phyloP scores from a whole-genome alignment of 1,140 invertebrate genomes.

The Cotesia chilonis region DNA sequence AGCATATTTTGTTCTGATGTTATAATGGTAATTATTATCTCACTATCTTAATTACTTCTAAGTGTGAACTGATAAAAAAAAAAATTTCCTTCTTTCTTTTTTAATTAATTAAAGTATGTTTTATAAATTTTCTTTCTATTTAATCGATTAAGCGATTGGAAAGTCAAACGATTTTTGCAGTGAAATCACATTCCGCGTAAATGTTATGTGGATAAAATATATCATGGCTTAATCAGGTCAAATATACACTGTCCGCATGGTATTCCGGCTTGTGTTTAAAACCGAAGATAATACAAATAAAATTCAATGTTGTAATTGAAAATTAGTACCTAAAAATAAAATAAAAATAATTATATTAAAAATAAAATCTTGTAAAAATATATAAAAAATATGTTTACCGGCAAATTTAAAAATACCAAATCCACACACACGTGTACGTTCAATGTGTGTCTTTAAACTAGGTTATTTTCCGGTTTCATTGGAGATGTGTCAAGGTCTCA shows the following conservation, averaged over 20 bases:
- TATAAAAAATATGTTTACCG: slow-evolving; percentile 5
- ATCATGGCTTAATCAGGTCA: background rate
- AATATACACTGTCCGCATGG: background rate
- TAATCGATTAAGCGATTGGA: too few species aligned
- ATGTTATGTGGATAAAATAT: slow-evolving; percentile 1
- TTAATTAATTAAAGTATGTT: too few species aligned
- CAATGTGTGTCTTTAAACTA: slow-evolving; percentile 22
- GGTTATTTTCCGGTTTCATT: slow-evolving; percentile 23
- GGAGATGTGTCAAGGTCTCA: slow-evolving; percentile 5
- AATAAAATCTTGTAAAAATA: background rate
- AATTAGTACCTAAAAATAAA: background rate
- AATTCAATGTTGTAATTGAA: background rate
- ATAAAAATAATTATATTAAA: background rate
- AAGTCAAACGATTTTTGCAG: background rate
- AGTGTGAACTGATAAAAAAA: too few species aligned
- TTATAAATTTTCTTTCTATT: too few species aligned
- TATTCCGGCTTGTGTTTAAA: too few species aligned
- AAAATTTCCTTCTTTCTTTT: too few species aligned
- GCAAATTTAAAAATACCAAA: slow-evolving; percentile 12
- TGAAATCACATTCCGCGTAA: background rate
- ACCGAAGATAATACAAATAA: too few species aligned
- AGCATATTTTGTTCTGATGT: background rate
- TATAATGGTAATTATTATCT: slow-evolving; percentile 10
- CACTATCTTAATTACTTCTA: background rate
- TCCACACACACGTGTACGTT: slow-evolving; percentile 5